Percentiles rank a stretch among this genome's conserved stretches.
phyloP scores from a whole-genome alignment of 2,888 invertebrate genomes.

The Anagyrus pseudococci region DNA sequence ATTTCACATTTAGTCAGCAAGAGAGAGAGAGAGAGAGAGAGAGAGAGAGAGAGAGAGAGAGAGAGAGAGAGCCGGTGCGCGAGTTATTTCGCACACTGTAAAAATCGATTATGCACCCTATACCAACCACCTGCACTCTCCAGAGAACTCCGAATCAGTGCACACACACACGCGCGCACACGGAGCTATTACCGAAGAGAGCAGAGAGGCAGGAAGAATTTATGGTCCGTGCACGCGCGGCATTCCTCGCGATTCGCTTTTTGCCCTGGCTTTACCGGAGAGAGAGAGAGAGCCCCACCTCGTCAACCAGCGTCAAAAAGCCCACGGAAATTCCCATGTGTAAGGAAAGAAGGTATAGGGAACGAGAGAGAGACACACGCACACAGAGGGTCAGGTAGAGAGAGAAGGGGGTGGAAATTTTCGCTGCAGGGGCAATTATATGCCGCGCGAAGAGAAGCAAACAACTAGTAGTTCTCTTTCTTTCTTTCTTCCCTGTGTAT shows the following conservation, averaged over 20 bases:
- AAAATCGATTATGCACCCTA: constrained; percentile 37
- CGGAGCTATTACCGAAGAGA: no score
- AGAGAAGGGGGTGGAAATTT: no score
- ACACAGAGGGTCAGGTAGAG: no score
- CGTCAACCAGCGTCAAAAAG: constrained; percentile 8
- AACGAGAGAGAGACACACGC: no score
- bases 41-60: no score
- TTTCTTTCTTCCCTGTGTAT: not conserved
- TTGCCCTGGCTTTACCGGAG: no score
- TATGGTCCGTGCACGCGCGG: constrained; percentile 20
- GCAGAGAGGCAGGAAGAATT: constrained; percentile 13
- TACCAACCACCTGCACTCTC: no score
- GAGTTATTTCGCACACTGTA: constrained; percentile 12
- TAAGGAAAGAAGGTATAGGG: no score
- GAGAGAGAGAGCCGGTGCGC: no score
- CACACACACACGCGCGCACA: constrained; percentile 8
- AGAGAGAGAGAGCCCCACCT: no score
- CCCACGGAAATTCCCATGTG: constrained; percentile 15
- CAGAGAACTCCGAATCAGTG: constrained; percentile 12
- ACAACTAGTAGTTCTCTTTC: constrained; percentile 16
- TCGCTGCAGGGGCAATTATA: constrained; percentile 25
- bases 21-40: no score
- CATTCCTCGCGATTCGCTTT: constrained; percentile 1
- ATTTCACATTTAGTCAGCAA: constrained; percentile 28
- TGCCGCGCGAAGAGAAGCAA: constrained; percentile 25